Percentiles rank a stretch among this genome's conserved stretches.
These are phyloP conservation scores for Sinelater perroti DNA, from an alignment of 2,888 invertebrate species.

Conservation along the genomic window DNA sequence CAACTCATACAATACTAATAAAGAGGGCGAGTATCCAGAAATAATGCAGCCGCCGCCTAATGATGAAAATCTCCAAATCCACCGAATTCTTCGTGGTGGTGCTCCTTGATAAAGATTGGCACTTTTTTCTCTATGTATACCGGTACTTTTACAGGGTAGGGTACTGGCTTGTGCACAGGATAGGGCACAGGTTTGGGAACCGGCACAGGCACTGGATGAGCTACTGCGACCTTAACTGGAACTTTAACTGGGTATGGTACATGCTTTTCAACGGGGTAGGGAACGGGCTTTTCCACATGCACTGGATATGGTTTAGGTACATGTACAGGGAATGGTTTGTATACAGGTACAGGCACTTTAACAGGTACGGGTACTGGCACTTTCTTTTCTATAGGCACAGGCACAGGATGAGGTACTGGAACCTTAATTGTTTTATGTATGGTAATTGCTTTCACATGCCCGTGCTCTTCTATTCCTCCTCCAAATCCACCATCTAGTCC, in stretches of 20 bases:
- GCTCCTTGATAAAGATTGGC: constrained; percentile 59
- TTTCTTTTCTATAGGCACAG: constrained; percentile 68
- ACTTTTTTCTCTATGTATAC: constrained; percentile 61
- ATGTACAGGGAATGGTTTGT: constrained; percentile 61
- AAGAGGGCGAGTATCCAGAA: background rate
- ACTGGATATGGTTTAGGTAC: constrained; percentile 62
- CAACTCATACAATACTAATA: constrained; percentile 6
- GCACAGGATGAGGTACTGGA: constrained; percentile 70
- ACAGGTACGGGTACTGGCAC: constrained; percentile 64
- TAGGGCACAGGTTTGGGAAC: constrained; percentile 52
- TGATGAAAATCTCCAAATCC: constrained; percentile 22
- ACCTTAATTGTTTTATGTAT: constrained; percentile 70
- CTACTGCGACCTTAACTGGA: constrained; percentile 55
- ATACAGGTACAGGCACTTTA: constrained; percentile 51
- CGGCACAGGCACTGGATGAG: constrained; percentile 48
- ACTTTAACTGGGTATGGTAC: constrained; percentile 59
- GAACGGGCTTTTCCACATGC: constrained; percentile 63
- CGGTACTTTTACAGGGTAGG: constrained; percentile 58
- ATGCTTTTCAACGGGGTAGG: constrained; percentile 63
- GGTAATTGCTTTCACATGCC: constrained; percentile 39
- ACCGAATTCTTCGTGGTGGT: constrained; percentile 32
- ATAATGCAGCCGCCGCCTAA: constrained; percentile 19
- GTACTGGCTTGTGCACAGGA: constrained; percentile 57
- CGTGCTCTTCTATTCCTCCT: constrained; percentile 38
- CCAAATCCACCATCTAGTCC: constrained; percentile 27